These are phyloP conservation scores for Gymnogyps californianus DNA, from an alignment of 2,113 vertebrate species.

Conservation along the genomic window DNA sequence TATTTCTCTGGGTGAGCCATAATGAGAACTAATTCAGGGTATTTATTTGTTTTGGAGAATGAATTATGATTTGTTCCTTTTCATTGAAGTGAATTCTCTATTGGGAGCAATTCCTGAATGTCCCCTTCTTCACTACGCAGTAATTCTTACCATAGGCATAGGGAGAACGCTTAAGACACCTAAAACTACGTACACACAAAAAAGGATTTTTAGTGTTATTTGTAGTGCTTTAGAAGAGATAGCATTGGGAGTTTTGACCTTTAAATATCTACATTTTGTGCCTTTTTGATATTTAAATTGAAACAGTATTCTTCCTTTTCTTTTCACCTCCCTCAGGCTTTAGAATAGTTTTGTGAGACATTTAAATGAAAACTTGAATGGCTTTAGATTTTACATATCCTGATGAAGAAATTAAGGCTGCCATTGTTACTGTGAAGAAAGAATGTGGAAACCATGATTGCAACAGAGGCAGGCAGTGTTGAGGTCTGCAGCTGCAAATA, in stretches of 20 bases:
- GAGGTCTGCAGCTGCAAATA: background rate
- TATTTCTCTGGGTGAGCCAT: background rate
- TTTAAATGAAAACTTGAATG: background rate
- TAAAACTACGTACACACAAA: background rate
- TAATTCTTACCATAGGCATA: background rate
- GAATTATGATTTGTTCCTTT: background rate
- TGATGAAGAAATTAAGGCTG: background rate
- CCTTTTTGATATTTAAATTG: background rate
- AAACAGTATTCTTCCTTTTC: background rate
- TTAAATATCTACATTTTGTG: accelerated
- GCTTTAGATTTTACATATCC: background rate
- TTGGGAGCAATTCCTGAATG: background rate
- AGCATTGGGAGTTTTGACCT: background rate
- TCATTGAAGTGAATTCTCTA: background rate
- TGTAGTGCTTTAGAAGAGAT: background rate
- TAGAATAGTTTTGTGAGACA: background rate
- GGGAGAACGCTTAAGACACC: background rate
- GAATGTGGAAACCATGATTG: accelerated
- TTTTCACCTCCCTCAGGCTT: background rate
- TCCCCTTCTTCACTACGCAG: background rate
- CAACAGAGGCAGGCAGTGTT: too few relatives aligned
- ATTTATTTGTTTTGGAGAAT: background rate
- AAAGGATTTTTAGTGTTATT: background rate
- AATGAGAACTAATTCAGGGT: background rate
- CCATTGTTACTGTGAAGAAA: background rate